These are phyloP conservation scores for Danionella dracula DNA, from an alignment of 2,797 vertebrate genomes.

Conservation along the genomic window DNA sequence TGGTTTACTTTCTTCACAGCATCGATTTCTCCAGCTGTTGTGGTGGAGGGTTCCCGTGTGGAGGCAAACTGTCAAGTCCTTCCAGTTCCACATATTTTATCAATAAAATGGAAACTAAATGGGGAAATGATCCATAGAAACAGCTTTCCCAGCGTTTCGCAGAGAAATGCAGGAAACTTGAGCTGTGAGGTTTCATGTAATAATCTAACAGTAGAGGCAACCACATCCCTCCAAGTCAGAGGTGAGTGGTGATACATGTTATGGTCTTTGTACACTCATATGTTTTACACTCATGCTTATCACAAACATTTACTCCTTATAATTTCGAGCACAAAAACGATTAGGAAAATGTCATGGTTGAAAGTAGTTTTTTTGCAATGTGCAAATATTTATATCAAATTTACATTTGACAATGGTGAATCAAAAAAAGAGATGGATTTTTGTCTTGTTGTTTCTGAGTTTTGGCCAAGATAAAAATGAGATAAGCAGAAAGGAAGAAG, in stretches of 20 bases:
- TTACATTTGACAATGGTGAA: no score
- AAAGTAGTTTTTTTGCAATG: no score
- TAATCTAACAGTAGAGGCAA: constrained; percentile 22
- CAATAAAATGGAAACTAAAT: constrained; percentile 54
- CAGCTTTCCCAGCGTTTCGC: constrained; percentile 16
- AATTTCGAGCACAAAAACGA: no score
- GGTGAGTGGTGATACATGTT: constrained; percentile 53
- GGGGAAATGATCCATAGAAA: background rate
- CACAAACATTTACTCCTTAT: no score
- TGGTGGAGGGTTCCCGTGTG: constrained; percentile 37
- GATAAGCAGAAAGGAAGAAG: no score
- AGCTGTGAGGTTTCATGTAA: constrained; percentile 50
- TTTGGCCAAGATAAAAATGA: no score
- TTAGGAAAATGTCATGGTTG: no score
- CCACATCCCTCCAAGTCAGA: constrained; percentile 51
- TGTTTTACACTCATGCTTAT: no score
- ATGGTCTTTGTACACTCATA: no score
- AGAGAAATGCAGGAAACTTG: constrained; percentile 55
- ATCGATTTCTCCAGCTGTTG: constrained; percentile 38
- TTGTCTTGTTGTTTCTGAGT: no score
- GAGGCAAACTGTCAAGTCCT: constrained; percentile 50
- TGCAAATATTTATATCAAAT: no score
- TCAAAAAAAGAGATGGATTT: no score
- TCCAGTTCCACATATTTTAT: background rate
- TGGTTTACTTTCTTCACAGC: constrained; percentile 51